A percentile compares a stretch with the other conserved stretches of the same genome.
Evolutionary conservation across 2,113 vertebrate genomes (phyloP).

Genomic region (Gila orcuttii): DNA sequence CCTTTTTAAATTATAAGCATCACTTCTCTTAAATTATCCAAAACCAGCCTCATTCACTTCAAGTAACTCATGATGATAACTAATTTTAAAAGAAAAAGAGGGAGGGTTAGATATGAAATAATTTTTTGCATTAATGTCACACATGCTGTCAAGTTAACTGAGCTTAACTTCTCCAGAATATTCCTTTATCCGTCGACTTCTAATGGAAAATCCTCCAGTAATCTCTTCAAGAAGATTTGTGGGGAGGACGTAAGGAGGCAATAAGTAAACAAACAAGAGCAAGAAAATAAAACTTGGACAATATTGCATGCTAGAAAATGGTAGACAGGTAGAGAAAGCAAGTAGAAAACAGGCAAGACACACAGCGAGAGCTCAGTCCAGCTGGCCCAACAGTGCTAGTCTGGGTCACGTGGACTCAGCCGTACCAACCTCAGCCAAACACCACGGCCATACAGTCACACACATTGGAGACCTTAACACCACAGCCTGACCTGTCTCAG

Average conservation of each 20-base stretch:
- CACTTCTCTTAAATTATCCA: too few species aligned
- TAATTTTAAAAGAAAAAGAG: too few species aligned
- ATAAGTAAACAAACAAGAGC: background rate
- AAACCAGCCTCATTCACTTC: too few species aligned
- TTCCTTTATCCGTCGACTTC: background rate
- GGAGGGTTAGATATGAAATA: background rate
- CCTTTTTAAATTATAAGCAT: too few species aligned
- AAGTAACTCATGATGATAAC: too few species aligned
- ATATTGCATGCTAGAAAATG: background rate
- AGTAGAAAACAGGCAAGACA: background rate
- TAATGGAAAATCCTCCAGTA: constrained; percentile 54
- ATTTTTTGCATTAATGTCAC: background rate
- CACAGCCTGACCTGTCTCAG: background rate
- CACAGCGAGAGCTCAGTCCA: background rate
- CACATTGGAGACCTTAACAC: background rate
- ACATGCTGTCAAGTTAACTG: background rate
- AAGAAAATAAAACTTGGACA: background rate
- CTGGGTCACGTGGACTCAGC: constrained; percentile 62
- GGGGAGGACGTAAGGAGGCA: background rate
- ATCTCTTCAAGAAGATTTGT: constrained; percentile 66
- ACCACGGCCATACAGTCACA: constrained; percentile 20
- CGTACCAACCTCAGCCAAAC: constrained; percentile 69
- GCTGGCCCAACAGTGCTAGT: constrained; percentile 49
- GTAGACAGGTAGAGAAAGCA: background rate
- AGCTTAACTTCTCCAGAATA: background rate